Base-by-base conservation (phyloP, 2,888 invertebrate genomes). In the Melolontha melolontha region DNA sequence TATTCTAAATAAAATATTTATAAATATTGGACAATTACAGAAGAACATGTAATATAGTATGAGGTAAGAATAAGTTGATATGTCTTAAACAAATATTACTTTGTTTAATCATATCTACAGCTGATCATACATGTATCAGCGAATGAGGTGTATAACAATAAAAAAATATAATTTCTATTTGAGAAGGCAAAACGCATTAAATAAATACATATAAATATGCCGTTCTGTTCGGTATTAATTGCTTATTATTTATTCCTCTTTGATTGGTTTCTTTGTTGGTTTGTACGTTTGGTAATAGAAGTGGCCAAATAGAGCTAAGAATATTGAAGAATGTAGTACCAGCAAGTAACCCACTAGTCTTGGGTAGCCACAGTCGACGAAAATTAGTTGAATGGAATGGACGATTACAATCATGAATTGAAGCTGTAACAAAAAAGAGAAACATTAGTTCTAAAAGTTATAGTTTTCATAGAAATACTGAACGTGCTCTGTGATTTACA, bases 251-350 rank as follows among this genome's bases (percentile, higher is more conserved):
- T 51, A 55, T 51, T 72, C 63, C 14, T 47, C 17, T 34, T 73
- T 72, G 41, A 69, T 71, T 16, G 41, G 22, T 27, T 73, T 73
- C 68, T 80, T 84, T 12, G 41, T 6, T 16, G 67, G 39, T n/a
- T 62, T 34, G 85, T 96, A 96, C 22, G 93, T 91, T 80, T 91
- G 91, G 74, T 91, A 87, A 85, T 97, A 97, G 87, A 97, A 97
- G 84, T 97, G 92, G 78, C 91, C 91, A 87, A 97, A 97, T 67
- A 97, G 89, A 12, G 88, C 88, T 83, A 97, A 95, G 88, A 97
- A 97, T 78, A 97, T 93, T 40, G 90, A 86, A 5, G 94, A 92
- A 81, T 94, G 94, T 8, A 94, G 85, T 63, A 92, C 89, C 73
- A 94, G 85, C 16, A 93, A 88, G 1, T 88, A 86, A 1, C 93